Conservation (phyloP, 2,113 vertebrate genomes). For the Halcyon malimbica region DNA sequence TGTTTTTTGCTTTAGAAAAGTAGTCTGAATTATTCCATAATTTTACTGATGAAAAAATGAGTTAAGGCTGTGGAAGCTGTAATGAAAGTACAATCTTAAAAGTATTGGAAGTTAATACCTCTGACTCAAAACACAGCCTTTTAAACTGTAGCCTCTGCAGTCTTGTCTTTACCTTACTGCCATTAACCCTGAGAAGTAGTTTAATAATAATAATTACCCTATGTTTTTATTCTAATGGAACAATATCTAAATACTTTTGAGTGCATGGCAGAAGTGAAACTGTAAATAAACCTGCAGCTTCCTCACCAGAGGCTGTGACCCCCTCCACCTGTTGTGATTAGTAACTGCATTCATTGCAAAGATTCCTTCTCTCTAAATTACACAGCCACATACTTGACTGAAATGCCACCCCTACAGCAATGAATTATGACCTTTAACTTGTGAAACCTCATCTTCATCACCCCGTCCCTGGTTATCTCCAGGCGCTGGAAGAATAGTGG, state of each 20-base stretch:
- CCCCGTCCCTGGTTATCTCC: not conserved
- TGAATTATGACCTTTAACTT: not conserved
- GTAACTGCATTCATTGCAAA: not conserved
- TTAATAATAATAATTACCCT: not conserved
- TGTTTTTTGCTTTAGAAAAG: slow-evolving; percentile 36
- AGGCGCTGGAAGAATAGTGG: not conserved
- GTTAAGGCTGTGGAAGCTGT: slow-evolving; percentile 8
- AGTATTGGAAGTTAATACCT: slow-evolving; percentile 41
- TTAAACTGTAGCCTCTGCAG: slow-evolving; percentile 2
- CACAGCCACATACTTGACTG: not conserved
- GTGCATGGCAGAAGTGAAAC: not conserved
- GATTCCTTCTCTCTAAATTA: not conserved
- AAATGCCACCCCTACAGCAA: not conserved
- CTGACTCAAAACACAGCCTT: slow-evolving; percentile 48
- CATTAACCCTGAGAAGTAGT: not conserved
- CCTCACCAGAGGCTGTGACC: not conserved
- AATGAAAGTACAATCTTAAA: slow-evolving; percentile 53
- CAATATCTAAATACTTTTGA: not conserved
- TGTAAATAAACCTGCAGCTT: not conserved
- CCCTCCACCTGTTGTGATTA: not conserved
- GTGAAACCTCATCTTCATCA: not conserved
- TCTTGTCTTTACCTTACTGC: not conserved
- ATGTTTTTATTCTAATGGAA: slow-evolving; percentile 3
- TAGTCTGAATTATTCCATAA: slow-evolving; percentile 44
- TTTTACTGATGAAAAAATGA: not conserved